Conservation (phyloP, 2,888 invertebrate species). For the Erebia ligea region DNA sequence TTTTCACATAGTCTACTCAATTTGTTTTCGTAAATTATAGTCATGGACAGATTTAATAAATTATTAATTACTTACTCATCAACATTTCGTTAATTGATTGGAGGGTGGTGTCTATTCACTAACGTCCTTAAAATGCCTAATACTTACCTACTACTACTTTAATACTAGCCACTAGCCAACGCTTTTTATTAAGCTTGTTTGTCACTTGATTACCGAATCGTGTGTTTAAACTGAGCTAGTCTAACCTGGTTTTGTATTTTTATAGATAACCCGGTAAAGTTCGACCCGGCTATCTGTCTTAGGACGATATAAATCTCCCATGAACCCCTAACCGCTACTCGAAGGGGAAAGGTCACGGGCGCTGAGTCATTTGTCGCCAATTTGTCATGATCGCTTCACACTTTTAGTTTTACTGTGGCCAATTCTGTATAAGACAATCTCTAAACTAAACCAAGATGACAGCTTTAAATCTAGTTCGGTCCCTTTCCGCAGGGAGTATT, state of each 20-base stretch:
- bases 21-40: too few relatives aligned
- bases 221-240: not conserved
- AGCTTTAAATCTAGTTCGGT: too few relatives aligned
- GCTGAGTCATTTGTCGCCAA: constrained; percentile 23
- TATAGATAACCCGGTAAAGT: constrained; percentile 43
- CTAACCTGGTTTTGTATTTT: constrained; percentile 15
- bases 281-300: constrained; percentile 50
- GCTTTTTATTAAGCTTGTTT: too few relatives aligned
- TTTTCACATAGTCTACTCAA: not conserved
- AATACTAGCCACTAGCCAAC: too few relatives aligned
- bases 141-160: too few relatives aligned
- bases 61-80: too few relatives aligned
- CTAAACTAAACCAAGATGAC: too few relatives aligned
- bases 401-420: constrained; percentile 15
- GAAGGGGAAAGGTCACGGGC: constrained; percentile 39
- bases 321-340: constrained; percentile 29
- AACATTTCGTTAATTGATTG: too few relatives aligned
- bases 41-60: too few relatives aligned
- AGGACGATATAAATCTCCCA: constrained; percentile 53
- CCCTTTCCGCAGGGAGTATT: too few relatives aligned
- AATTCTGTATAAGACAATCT: not conserved
- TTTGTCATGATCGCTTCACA: constrained; percentile 29
- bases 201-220: not conserved
- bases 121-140: too few relatives aligned
- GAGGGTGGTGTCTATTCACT: too few relatives aligned